Evolutionary conservation across 30 jellyfish, hydroid and myxozoan species (phyloP), one percentile per base, ranked within the genome.

Genomic region (Aurelia coerulea): DNA sequence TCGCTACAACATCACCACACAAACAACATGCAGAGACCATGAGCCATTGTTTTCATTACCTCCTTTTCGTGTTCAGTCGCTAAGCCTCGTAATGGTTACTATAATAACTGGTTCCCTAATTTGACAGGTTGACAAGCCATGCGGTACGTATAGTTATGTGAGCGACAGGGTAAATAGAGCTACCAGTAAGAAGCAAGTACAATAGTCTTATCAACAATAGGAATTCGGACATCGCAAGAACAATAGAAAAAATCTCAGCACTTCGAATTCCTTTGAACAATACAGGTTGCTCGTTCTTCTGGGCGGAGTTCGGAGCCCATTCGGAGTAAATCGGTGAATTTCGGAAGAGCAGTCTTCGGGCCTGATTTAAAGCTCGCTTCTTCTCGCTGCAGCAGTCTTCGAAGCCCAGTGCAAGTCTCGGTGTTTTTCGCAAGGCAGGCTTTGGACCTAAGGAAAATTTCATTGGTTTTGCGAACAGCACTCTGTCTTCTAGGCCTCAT

Each of bases 171-270:
- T 78, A 66, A 79, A 79, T 63, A 15, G 19, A 35, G 81, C 29
- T 79, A 79, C 89, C 89, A 37, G 89, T 65, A 7, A 19, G 35
- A 75, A 9, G 73, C 89, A 12, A 31, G 89, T 65, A 79, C 89
- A 79, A 79, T 79, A 65, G 86, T 76, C 86, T 72, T 72, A 37
- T 83, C 80, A 68, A 58, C 92, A 71, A 59, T 23, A 69, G 86
- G 86, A 73, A 69, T 83, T 59, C 33, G 53, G 73, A 65, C 86
- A 70, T 76, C 59, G 68, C 56, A 4, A 8, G 17, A 71, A 71
- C 92, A 72, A 83, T 83, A 70, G 92, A 31, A n/a, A 37, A 65
- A 37, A 54, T 60, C 80, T 67, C 89, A 65, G 89, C 37, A 70
- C 89, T 65, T 79, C 62, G 60, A 79, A 79, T 79, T 79, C 89